Percentiles rank a stretch among this genome's conserved stretches.
Evolutionary conservation across 2,797 vertebrate genomes (phyloP).

Genomic region (Onychomys leucogaster): DNA sequence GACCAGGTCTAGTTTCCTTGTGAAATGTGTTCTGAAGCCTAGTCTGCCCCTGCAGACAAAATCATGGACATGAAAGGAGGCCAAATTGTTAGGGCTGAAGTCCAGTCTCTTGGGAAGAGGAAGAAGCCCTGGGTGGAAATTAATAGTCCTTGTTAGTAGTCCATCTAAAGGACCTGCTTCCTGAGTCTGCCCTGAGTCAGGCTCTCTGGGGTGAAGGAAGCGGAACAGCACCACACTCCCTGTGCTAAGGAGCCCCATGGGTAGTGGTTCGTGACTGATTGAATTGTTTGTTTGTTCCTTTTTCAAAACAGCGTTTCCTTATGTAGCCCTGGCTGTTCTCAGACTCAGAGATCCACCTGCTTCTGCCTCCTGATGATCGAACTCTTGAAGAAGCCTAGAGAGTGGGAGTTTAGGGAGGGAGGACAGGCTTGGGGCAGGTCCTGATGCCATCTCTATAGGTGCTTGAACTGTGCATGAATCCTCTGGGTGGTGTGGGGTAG

Average conservation of each 20-base stretch:
- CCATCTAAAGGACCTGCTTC: neutral
- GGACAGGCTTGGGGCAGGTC: neutral
- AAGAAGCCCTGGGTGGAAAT: neutral
- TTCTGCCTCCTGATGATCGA: neutral
- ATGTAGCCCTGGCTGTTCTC: neutral
- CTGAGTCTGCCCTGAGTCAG: neutral
- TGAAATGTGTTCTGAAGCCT: neutral
- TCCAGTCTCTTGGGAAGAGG: neutral
- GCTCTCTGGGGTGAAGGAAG: neutral
- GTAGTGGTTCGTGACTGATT: neutral
- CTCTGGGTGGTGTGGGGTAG: neutral
- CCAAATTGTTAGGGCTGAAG: neutral
- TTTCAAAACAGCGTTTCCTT: neutral
- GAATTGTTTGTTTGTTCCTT: neutral
- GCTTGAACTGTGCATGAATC: neutral
- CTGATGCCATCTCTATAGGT: neutral
- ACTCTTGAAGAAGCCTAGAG: neutral
- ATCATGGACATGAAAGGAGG: neutral
- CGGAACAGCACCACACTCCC: no score
- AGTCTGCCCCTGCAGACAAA: neutral
- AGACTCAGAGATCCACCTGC: neutral
- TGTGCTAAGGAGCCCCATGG: neutral
- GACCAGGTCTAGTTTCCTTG: neutral
- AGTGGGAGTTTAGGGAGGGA: neutral
- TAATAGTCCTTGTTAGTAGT: neutral